These are phyloP conservation scores for Micoletzkya japonica DNA, from an alignment of 2,888 invertebrate genomes.

Conservation along the genomic window DNA sequence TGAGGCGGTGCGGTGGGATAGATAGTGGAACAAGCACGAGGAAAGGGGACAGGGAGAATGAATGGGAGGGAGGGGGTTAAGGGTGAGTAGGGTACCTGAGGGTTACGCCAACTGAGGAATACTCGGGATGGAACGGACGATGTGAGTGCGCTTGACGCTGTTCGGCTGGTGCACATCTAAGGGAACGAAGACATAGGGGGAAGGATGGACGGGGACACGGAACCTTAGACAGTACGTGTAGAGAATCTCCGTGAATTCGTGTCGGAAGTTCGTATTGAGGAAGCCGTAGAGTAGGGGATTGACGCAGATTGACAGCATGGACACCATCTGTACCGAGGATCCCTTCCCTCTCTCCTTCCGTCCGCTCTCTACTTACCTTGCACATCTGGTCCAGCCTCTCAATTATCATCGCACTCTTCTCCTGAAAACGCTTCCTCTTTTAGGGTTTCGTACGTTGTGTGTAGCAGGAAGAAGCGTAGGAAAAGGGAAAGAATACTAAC, in stretches of 20 bases:
- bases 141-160: conserved; percentile 5
- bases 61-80: neutral
- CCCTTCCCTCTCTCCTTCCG: too few relatives aligned
- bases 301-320: conserved; percentile 62
- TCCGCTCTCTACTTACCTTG: conserved; percentile 36
- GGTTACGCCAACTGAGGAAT: conserved; percentile 19
- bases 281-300: conserved; percentile 63
- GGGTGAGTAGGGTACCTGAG: conserved; percentile 8
- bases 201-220: neutral
- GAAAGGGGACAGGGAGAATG: neutral
- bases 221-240: conserved; percentile 32
- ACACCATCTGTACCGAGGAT: conserved; percentile 50
- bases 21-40: neutral
- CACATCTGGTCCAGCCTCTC: conserved; percentile 60
- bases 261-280: conserved; percentile 62
- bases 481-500: neutral
- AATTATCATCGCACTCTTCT: conserved; percentile 48
- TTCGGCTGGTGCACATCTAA: conserved; percentile 11
- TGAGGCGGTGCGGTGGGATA: neutral
- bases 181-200: neutral
- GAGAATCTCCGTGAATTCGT: conserved; percentile 61
- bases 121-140: conserved; percentile 22
- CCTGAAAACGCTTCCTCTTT: conserved; percentile 53
- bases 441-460: conserved; percentile 24
- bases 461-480: neutral